Evolutionary conservation across 2,888 invertebrate species (phyloP), one percentile per base, ranked within the genome.

Genomic region (Drosophila peninsularis): DNA sequence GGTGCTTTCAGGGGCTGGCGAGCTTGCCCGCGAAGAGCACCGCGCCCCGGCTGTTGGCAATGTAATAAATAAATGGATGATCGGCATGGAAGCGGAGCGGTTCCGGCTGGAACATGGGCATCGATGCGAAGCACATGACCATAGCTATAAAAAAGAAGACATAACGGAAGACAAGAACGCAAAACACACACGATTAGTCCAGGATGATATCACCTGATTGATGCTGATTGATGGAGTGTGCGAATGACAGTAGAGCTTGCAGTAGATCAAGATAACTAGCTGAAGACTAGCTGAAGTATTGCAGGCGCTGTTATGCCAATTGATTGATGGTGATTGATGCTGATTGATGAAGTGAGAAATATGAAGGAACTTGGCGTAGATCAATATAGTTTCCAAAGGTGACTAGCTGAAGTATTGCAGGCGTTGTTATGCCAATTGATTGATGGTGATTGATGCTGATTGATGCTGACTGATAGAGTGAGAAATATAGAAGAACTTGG

Each of bases 61-160:
- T 81, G 30, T 69, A 65, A 65, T 78, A 86, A 21, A 65, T 47
- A 62, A 83, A 89, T 69, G 88, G 74, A 72, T 75, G 81, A 36
- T 83, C 74, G 17, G 77, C 84, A 58, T 54, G 58, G 57, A 88
- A 88, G 13, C 49, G 52, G 34, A 36, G 49, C 27, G 82, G 82
- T 11, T 76, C 62, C 60, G 71, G 63, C 37, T 53, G 60, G 54
- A 66, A 53, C 67, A 62, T 64, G 52, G 71, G 70, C 70, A 64
- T 62, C 54, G 76, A 70, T 14, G 57, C 54, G 19, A 53, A 41
- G 34, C 50, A 49, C 60, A 71, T 64, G 62, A 62, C 62, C 60
- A 79, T 67, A 37, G 65, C 80, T 78, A 44, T 21, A 55, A 55
- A 24, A 32, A 14, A 21, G 24, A 21, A 42, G 63, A 37, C 58